Conservation (phyloP, 2,888 invertebrate species). For the Pyrrhia umbra region DNA sequence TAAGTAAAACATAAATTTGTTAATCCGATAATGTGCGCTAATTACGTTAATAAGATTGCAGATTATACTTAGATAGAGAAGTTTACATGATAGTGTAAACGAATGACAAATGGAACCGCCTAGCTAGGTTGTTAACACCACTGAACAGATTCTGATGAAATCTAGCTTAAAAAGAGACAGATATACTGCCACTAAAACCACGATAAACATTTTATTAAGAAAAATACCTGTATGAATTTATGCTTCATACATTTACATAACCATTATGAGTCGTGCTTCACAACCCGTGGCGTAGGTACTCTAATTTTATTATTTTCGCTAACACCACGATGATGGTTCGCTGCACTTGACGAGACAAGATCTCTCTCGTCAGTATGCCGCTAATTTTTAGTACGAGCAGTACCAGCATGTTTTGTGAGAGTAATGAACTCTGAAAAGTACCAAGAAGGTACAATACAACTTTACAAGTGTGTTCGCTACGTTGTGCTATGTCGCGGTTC, state of each 20-base stretch:
- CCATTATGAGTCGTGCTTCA: conserved; percentile 23
- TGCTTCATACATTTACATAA: neutral
- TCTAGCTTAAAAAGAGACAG: too few relatives aligned
- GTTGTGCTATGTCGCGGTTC: neutral
- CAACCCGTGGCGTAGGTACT: conserved; percentile 25
- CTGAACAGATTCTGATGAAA: too few relatives aligned
- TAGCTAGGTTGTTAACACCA: too few relatives aligned
- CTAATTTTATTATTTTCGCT: conserved; percentile 46
- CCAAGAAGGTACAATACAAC: neutral
- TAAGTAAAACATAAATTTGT: too few relatives aligned
- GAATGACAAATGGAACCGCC: too few relatives aligned
- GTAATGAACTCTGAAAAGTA: conserved; percentile 27
- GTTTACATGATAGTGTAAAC: too few relatives aligned
- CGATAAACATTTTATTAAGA: too few relatives aligned
- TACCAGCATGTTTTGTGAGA: conserved; percentile 9
- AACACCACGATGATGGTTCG: conserved; percentile 32
- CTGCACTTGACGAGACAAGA: conserved; percentile 53
- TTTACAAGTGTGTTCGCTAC: neutral
- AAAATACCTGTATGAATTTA: neutral
- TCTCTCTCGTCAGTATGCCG: conserved; percentile 31
- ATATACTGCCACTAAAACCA: too few relatives aligned
- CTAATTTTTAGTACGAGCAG: conserved; percentile 12
- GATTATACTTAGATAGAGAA: too few relatives aligned
- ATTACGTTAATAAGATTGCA: too few relatives aligned
- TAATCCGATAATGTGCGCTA: too few relatives aligned